Base-by-base conservation (phyloP, 2,113 vertebrate genomes). In the Scytalopus superciliaris region DNA sequence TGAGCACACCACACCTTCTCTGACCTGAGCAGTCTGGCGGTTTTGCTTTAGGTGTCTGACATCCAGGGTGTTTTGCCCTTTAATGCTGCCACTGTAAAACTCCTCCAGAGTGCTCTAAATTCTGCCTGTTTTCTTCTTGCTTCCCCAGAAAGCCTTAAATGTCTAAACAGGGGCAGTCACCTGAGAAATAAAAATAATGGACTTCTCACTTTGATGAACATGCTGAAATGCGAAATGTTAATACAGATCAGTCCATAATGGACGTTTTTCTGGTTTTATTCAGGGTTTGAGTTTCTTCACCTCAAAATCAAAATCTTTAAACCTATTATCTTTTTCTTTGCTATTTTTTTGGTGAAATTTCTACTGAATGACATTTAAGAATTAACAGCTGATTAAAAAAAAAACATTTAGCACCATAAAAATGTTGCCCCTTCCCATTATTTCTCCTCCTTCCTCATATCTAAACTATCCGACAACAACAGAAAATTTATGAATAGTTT, bases 241-340 rank as follows among this genome's bases (percentile, higher is more conserved):
- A 52, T 25, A 84, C 3, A 70, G 6, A 75, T 63, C 30, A 33
- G 30, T n/a, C 19, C 12, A 50, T 28, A 79, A 75, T 1, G 3
- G 6, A 37, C 4, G 22, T 62, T 69, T 35, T 76, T 21, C 30
- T 60, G 5, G n/a, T 5, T 76, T 83, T 62, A 60, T 31, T 89
- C 1, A 0, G 16, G 3, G n/a, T 19, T 25, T 42, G 30, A 7
- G 1, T 10, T n/a, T 28, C 9, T 37, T 60, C 9, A 10, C 3
- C 14, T 85, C n/a, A 64, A n/a, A 12, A 23, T n/a, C 2, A 3
- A 76, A 94, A 40, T 27, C 73, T 42, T 73, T 68, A 88, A 72
- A 35, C 4, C 5, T 45, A 17, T 37, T 4, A 39, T 3, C 1
- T 0, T 37, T 72, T 79, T 35, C 59, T 40, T 3, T 39, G 10